Evolutionary conservation across 2,888 invertebrate genomes (phyloP), one percentile per base, ranked within the genome.

Genomic region (Cartodere bifasciata): DNA sequence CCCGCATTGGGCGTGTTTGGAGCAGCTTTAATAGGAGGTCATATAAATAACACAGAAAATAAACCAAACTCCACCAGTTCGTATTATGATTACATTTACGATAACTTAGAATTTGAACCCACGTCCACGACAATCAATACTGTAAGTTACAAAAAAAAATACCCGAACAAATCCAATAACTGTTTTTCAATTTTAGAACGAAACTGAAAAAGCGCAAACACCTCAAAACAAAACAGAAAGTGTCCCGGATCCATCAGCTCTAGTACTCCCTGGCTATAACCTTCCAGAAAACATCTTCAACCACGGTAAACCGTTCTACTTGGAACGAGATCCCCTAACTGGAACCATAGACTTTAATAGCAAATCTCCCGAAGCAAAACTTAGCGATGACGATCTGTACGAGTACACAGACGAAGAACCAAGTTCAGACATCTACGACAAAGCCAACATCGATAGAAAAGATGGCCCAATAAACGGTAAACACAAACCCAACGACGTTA

Each of bases 231-330:
- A 35, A 14, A 41, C 42, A 1, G 60, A 60, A 46, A 50, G 53
- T 42, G 58, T 60, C 16, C 61, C 61, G 4, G 49, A 58, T 41
- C 59, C 61, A 14, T 56, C 57, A 3, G 47, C 58, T 1, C 37
- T 62, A 20, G 57, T 62, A 3, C 41, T 58, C 3, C 56, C 60
- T 1, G 61, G 61, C 4, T 62, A 62, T 37, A 61, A 60, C 33
- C 47, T 60, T 5, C 69, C 70, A 9, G 68, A 69, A 44, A 68
- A 65, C 44, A 67, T 71, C 23, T 74, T 77, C 49, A 76, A 77
- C 47, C 71, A 72, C 36, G 77, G 77, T 10, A 73, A 74, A 45
- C 76, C 78, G 0, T 78, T 78, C 47, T 75, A 76, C 34, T 62
- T 75, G 4, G 72, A 74, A 38, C 75, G 75, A 44, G 75, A 77